Percentiles rank a stretch among this genome's conserved stretches.
Conservation (phyloP, 2,113 vertebrate species). For the Pithys albifrons region DNA sequence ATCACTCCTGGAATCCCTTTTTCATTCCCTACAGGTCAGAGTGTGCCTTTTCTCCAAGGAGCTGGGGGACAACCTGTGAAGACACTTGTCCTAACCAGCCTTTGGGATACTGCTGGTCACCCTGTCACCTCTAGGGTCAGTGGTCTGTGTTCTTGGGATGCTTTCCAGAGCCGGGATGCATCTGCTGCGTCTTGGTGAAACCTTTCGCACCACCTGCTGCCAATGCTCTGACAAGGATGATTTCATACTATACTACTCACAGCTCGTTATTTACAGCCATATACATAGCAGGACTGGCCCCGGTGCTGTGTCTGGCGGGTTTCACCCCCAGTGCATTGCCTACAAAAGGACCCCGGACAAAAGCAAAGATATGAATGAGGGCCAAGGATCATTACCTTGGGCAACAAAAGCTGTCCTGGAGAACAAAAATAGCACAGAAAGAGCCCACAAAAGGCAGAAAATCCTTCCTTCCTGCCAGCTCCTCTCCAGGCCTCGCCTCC, state of each 20-base stretch:
- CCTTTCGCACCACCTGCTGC: neutral
- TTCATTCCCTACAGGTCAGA: neutral
- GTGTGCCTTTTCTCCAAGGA: neutral
- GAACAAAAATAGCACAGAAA: constrained; percentile 67
- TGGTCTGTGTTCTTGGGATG: neutral
- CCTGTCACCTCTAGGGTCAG: neutral
- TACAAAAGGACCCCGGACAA: constrained; percentile 19
- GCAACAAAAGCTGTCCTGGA: constrained; percentile 43
- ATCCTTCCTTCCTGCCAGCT: constrained; percentile 64
- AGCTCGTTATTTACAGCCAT: neutral
- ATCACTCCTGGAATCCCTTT: neutral
- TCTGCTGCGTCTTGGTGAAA: neutral
- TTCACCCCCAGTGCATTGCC: neutral
- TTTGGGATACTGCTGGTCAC: neutral
- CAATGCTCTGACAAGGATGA: neutral
- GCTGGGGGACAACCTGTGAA: neutral
- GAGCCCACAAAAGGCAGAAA: constrained; percentile 67
- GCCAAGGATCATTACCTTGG: constrained; percentile 68
- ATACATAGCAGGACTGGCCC: neutral
- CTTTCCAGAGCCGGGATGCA: fast-evolving
- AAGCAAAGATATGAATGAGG: constrained; percentile 61
- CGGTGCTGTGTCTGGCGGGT: neutral
- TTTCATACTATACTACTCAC: neutral
- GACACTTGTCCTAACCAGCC: neutral
- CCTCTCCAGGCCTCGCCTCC: constrained; percentile 28